Base-by-base conservation (phyloP, 2,888 invertebrate species). In the Lithophane leautieri region DNA sequence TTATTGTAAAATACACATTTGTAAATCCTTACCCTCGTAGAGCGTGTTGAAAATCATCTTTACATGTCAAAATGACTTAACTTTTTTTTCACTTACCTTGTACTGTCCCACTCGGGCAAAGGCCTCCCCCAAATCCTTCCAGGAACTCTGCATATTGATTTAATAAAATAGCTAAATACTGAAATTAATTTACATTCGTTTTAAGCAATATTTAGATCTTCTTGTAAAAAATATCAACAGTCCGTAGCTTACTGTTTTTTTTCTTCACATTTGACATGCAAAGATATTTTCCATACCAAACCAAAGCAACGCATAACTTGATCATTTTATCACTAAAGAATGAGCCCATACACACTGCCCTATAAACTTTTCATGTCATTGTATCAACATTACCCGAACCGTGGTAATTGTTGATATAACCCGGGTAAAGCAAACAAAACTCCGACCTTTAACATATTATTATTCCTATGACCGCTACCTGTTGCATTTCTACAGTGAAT, bases 341-440 rank as follows among this genome's bases (percentile, higher is more conserved):
- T 52, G 28, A 22, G 0, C 19, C 14, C 19, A 14, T 54, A 67
- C n/a, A 65, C 58, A 69, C 58, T 71, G 60, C 65, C 56, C 52
- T n/a, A 4, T 12, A 50, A 65, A 54, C 50, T 73, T 79, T 72
- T 16, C 60, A 66, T 67, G 66, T 72, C 42, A 42, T 34, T 34
- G 19, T 50, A 79, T 76, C 60, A 14, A 78, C 65, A 73, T 67
- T 70, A 61, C 40, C 54, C 61, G 25, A 62, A 68, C 68, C 40
- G 28, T 34, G n/a, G 65, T 77, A 25, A 70, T 60, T 77, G 76
- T 73, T 70, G 60, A 78, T 70, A 74, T 44, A 44, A 42, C 66
- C 68, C 58, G 70, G 60, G 50, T n/a, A 75, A 70, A 73, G 65
- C 73, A 69, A 75, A 73, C 67, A 70, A 34, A 72, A 69, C 52